A percentile compares a stretch with the other conserved stretches of the same genome.
These are phyloP conservation scores for Prionailurus viverrinus DNA, from an alignment of 2,113 vertebrate species.

Conservation along the genomic window DNA sequence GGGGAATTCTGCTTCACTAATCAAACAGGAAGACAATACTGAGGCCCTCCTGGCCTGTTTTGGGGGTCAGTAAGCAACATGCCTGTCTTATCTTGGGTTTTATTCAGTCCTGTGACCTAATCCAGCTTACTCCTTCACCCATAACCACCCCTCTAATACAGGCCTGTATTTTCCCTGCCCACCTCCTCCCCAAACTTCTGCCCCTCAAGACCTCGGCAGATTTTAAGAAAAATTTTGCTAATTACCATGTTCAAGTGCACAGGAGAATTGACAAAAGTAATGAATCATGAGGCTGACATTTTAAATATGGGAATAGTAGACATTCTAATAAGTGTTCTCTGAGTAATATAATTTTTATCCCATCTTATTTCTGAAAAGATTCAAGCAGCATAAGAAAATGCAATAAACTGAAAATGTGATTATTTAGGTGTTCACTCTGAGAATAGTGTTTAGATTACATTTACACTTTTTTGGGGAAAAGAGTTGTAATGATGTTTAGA, in stretches of 20 bases:
- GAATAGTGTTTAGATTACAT: constrained; percentile 38
- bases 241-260: constrained; percentile 18
- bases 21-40: background rate
- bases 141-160: background rate
- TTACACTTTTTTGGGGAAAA: background rate
- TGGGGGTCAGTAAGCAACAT: background rate
- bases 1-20: background rate
- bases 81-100: background rate
- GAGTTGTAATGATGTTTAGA: background rate
- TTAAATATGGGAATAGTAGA: constrained; percentile 55
- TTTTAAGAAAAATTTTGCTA: constrained; percentile 25
- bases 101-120: background rate
- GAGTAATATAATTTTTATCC: constrained; percentile 23
- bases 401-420: constrained; percentile 57
- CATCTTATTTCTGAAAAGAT: constrained; percentile 49
- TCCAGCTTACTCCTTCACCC: background rate
- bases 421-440: constrained; percentile 8
- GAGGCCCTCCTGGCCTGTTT: background rate
- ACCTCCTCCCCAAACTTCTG: background rate
- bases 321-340: constrained; percentile 55
- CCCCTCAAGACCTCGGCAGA: background rate
- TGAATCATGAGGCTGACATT: constrained; percentile 56
- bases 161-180: background rate
- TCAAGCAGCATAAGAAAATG: constrained; percentile 25
- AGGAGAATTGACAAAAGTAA: constrained; percentile 50